Percentiles rank a stretch among this genome's conserved stretches.
Conservation (phyloP, 2,888 invertebrate genomes). For the Callosobruchus maculatus region DNA sequence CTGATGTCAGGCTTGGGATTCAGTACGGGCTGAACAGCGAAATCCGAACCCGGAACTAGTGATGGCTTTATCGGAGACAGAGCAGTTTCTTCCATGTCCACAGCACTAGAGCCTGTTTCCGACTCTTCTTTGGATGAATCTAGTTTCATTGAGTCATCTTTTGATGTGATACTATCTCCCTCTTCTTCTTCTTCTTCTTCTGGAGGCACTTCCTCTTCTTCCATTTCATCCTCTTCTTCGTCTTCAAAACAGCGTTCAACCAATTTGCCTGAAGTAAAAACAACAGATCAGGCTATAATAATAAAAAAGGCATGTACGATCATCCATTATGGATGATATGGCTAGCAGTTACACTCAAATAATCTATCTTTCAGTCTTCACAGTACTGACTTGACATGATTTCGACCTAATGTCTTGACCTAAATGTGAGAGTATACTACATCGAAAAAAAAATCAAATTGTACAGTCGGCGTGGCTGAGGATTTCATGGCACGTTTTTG, state of each 20-base stretch:
- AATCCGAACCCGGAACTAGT: constrained; percentile 27
- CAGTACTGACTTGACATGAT: too few relatives aligned
- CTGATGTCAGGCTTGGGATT: constrained; percentile 37
- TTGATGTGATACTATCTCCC: not conserved
- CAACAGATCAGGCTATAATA: not conserved
- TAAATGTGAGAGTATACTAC: too few relatives aligned
- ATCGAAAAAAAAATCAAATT: too few relatives aligned
- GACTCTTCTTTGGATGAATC: not conserved
- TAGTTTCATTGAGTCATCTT: constrained; percentile 2
- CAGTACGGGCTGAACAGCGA: constrained; percentile 29
- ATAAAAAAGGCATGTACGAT: too few relatives aligned
- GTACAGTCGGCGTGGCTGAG: too few relatives aligned
- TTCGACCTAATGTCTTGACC: too few relatives aligned
- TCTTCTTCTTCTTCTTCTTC: constrained; percentile 25
- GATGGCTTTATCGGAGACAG: constrained; percentile 30
- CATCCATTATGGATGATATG: too few relatives aligned
- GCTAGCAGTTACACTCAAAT: too few relatives aligned
- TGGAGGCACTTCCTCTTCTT: constrained; percentile 35
- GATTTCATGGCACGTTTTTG: too few relatives aligned
- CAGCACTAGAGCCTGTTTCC: not conserved
- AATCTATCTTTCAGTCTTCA: too few relatives aligned
- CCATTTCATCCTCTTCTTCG: constrained; percentile 36
- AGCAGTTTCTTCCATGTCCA: constrained; percentile 13
- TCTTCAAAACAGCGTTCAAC: constrained; percentile 55
- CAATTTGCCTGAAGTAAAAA: constrained; percentile 53